Evolutionary conservation across 1,140 invertebrate genomes (phyloP).

Genomic region (Drosophila ogumai): DNA sequence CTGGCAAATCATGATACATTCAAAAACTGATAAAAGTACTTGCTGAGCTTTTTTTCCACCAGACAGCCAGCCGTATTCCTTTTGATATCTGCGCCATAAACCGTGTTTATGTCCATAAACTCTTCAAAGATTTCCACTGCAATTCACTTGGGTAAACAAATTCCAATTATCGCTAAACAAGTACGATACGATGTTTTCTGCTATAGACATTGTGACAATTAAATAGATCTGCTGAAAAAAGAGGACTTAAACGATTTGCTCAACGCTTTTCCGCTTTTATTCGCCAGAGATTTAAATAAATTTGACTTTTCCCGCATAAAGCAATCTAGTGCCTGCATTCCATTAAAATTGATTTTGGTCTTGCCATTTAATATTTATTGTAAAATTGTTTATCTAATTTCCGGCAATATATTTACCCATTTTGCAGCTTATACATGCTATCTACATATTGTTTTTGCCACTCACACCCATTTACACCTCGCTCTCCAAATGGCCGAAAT

Average conservation of each 20-base stretch:
- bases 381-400: conserved; percentile 55
- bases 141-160: conserved; percentile 52
- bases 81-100: conserved; percentile 59
- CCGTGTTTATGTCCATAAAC: conserved; percentile 38
- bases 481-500: conserved; percentile 16
- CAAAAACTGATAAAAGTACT: conserved; percentile 28
- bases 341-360: conserved; percentile 26
- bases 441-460: conserved; percentile 35
- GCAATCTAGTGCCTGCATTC: conserved; percentile 6
- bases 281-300: conserved; percentile 4
- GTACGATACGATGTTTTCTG: conserved; percentile 16
- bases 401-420: conserved; percentile 44
- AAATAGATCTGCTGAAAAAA: not conserved
- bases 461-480: conserved; percentile 4
- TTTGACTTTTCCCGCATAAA: conserved; percentile 23
- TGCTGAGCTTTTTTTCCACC: conserved; percentile 1
- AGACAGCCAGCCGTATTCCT: conserved; percentile 30
- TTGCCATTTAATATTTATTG: conserved; percentile 38
- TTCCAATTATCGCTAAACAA: conserved; percentile 30
- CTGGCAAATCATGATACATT: conserved; percentile 27
- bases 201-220: conserved; percentile 3
- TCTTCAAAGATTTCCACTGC: conserved; percentile 40
- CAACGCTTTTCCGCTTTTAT: conserved; percentile 8
- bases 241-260: conserved; percentile 1
- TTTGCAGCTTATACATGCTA: conserved; percentile 23